Conservation (phyloP, 2,888 invertebrate genomes). For the Apotomis turbidana region DNA sequence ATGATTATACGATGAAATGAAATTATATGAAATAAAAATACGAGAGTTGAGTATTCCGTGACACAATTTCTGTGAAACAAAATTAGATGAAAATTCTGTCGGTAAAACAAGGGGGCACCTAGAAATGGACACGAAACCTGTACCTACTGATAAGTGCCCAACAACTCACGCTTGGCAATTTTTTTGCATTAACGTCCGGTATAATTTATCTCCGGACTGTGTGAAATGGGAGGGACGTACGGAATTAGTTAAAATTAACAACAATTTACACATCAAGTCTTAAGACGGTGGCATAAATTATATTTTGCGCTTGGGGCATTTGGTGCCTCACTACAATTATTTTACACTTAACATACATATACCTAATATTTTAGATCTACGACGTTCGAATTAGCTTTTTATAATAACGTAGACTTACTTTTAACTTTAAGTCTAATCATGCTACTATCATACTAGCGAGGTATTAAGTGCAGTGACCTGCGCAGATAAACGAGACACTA, state of each 20-base stretch:
- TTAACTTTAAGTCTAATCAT: neutral
- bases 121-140: neutral
- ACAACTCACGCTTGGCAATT: slow-evolving; percentile 21
- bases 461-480: no score
- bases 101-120: no score
- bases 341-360: slow-evolving; percentile 38
- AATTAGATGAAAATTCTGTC: no score
- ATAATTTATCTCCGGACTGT: slow-evolving; percentile 45
- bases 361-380: slow-evolving; percentile 18
- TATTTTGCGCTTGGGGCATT: slow-evolving; percentile 48
- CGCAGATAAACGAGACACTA: no score
- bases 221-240: slow-evolving; percentile 45
- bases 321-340: slow-evolving; percentile 36
- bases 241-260: slow-evolving; percentile 49
- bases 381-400: slow-evolving; percentile 16
- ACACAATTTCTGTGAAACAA: no score
- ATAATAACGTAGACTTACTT: slow-evolving; percentile 1
- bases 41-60: no score
- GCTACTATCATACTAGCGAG: no score
- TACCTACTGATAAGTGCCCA: neutral
- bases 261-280: slow-evolving; percentile 50
- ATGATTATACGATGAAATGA: no score
- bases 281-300: slow-evolving; percentile 48
- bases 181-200: slow-evolving; percentile 45
- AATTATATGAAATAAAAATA: no score